Base-by-base conservation (phyloP, 30 jellyfish, hydroid and myxozoan genomes). In the Aurelia aurita region DNA sequence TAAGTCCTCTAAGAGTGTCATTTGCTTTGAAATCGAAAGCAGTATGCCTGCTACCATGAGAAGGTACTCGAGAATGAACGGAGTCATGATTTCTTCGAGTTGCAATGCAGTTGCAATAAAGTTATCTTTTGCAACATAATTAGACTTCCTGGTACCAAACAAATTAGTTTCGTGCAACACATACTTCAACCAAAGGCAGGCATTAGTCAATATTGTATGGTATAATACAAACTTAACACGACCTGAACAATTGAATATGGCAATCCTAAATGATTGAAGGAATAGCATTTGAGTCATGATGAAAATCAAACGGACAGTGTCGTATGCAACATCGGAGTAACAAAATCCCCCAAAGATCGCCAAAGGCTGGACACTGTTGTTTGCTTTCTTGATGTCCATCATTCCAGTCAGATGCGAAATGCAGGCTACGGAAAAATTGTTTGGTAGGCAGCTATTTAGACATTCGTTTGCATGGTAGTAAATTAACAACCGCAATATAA, bases 31-130 rank as follows among this genome's bases (percentile, higher is more conserved):
- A 3, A 85, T 85, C 3, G 74, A 20, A 21, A 47, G 61, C 71
- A 85, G 69, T 22, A 85, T 39, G 7, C 95, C 95, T 7, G 89
- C 77, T 1, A 67, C 95, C 20, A 85, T 53, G 20, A 85, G 73
- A 12, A 79, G 72, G 29, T 85, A 85, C 39, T 85, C 95, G 19
- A 85, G 51, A 3, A 77, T 73, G 54, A 85, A 85, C 6, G 95
- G 95, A 16, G 84, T 85, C 79, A 75, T 44, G 20, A 39, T 23
- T 15, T 62, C 88, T 58, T 73, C 89, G 23, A 29, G 49, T 11
- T 13, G 22, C 7, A 53, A 19, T 7, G 83, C 89, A 18, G 15
- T 39, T 3, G 45, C 22, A n/a, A 43, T 64, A 70, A 83, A 13
- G 1, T 11, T 26, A 44, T 83, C 92, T 20, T 26, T 22, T 4